phyloP scores from a whole-genome alignment of 2,888 invertebrate species.

The Amphipoea oculea region DNA sequence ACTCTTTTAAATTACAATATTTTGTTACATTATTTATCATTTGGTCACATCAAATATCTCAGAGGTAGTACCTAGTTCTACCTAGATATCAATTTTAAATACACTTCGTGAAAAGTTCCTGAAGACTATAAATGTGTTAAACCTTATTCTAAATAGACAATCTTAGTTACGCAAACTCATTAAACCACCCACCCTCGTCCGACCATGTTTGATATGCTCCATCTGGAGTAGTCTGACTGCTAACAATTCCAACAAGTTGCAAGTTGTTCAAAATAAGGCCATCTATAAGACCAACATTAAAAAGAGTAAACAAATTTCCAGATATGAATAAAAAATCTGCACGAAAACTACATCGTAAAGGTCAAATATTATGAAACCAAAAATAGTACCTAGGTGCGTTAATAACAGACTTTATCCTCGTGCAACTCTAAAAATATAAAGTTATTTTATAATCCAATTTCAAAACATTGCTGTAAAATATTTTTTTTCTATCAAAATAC shows the following conservation, averaged over 20 bases:
- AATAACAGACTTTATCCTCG: neutral
- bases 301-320: neutral
- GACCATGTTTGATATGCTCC: neutral
- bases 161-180: neutral
- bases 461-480: neutral
- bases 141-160: neutral
- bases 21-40: neutral
- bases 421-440: neutral
- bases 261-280: neutral
- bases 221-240: neutral
- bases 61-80: neutral
- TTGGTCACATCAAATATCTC: neutral
- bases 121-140: neutral
- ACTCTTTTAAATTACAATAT: neutral
- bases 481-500: no score
- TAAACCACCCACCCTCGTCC: no score
- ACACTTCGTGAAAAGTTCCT: neutral
- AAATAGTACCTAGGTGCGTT: neutral
- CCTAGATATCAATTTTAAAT: neutral
- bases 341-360: neutral
- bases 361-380: neutral
- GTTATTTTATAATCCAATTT: neutral
- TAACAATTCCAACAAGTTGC: neutral
- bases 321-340: neutral
- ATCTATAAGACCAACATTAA: no score